phyloP scores from a whole-genome alignment of 1,140 invertebrate species.

The Drosophila sulfurigaster region DNA sequence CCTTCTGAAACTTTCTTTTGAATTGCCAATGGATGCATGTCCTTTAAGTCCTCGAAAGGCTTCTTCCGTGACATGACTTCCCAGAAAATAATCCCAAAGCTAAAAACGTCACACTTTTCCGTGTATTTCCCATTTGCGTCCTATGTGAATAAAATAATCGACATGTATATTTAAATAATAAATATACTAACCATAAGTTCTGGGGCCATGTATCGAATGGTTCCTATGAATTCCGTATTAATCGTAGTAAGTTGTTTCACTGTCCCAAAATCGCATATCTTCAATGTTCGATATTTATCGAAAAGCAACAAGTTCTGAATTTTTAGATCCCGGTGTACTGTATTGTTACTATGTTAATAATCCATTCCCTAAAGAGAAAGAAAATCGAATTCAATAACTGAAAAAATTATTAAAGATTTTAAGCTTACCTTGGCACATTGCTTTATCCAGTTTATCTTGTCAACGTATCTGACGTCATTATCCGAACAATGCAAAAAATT shows the following conservation, averaged over 20 bases:
- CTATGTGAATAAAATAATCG: neutral
- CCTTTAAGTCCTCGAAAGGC: neutral
- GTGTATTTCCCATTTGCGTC: neutral
- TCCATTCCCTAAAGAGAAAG: too few species aligned
- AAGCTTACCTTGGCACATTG: too few species aligned
- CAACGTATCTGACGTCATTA: too few species aligned
- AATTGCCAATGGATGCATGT: neutral
- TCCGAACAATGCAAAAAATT: too few species aligned
- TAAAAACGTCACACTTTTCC: slow-evolving; percentile 18
- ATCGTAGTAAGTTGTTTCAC: neutral
- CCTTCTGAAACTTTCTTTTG: neutral
- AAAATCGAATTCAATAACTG: too few species aligned
- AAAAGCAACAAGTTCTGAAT: neutral
- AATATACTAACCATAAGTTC: neutral
- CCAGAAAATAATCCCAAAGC: slow-evolving; percentile 14
- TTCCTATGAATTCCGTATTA: neutral
- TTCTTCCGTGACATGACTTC: slow-evolving; percentile 8
- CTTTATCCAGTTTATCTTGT: too few species aligned
- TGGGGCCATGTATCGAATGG: slow-evolving; percentile 5
- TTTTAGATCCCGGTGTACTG: slow-evolving; percentile 1
- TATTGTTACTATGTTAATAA: neutral
- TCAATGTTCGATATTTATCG: slow-evolving; percentile 1
- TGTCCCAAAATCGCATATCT: slow-evolving; percentile 18
- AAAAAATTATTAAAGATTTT: too few species aligned
- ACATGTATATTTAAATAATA: neutral